Evolutionary conservation across 2,113 vertebrate species (phyloP).

Genomic region (Stigmatopora nigra): DNA sequence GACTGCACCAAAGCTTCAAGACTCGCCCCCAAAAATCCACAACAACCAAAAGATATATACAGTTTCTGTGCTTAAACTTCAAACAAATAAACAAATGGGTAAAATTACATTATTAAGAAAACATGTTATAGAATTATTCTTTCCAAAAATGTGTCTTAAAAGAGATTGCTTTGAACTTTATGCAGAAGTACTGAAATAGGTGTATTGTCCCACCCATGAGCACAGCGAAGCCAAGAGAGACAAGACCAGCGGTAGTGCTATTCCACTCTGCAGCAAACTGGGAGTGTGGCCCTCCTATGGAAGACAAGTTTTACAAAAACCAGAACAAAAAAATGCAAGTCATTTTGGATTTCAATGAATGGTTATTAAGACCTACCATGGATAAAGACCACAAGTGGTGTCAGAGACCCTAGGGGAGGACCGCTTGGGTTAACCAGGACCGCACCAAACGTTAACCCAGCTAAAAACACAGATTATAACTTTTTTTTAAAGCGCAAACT

Average conservation of each 20-base stretch:
- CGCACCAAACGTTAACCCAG: slow-evolving; percentile 67
- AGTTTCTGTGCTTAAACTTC: no score
- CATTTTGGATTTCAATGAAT: neutral
- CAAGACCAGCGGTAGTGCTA: slow-evolving; percentile 63
- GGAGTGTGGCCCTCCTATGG: slow-evolving; percentile 75
- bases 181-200: neutral
- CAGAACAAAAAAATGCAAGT: neutral
- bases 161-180: neutral
- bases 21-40: neutral
- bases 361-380: slow-evolving; percentile 65
- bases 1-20: neutral
- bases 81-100: no score
- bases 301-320: neutral
- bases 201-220: slow-evolving; percentile 70
- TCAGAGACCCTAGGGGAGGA: slow-evolving; percentile 7
- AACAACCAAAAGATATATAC: neutral
- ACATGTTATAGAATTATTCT: neutral
- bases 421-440: slow-evolving; percentile 63
- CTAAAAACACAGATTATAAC: slow-evolving; percentile 2
- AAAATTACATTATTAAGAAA: neutral
- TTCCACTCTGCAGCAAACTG: slow-evolving; percentile 77
- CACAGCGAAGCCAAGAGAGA: slow-evolving; percentile 71
- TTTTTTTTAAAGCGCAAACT: neutral
- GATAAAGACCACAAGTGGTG: slow-evolving; percentile 73
- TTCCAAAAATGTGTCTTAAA: neutral